Conservation (phyloP, 2,797 vertebrate genomes). For the Linurgus olivaceus region DNA sequence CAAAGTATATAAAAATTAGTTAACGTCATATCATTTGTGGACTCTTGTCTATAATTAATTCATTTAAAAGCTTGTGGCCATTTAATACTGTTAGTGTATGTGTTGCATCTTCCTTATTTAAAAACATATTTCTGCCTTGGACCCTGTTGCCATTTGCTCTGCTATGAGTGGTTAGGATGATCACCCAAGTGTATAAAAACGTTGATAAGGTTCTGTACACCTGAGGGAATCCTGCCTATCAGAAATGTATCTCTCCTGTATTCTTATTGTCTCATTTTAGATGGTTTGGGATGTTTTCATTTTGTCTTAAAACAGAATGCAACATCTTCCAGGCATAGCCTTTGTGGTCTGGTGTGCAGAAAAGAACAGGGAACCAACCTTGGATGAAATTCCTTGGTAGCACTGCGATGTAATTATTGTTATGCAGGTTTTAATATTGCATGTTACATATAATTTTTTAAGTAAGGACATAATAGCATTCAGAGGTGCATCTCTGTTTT, state of each 20-base stretch:
- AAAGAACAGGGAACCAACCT: background rate
- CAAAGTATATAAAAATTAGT: background rate
- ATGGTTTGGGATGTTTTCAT: background rate
- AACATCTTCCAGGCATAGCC: background rate
- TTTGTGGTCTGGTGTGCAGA: background rate
- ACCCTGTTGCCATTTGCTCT: background rate
- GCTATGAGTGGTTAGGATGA: background rate
- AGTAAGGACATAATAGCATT: background rate
- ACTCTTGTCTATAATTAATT: background rate
- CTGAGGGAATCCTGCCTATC: background rate
- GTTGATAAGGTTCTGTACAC: background rate
- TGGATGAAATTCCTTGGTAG: background rate
- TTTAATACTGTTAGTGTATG: background rate
- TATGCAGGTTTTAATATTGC: background rate
- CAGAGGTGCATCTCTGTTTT: background rate
- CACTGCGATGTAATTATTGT: background rate
- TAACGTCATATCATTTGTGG: background rate
- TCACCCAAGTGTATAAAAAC: background rate
- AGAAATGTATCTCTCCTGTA: background rate
- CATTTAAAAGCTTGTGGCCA: background rate
- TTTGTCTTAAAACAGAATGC: background rate
- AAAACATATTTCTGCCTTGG: background rate
- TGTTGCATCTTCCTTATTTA: background rate
- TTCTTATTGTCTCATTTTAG: background rate
- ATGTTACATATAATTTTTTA: background rate